These are phyloP conservation scores for Eunapius fragilis DNA, from an alignment of 37 sponge, comb jelly and placozoan species.

Conservation along the genomic window DNA sequence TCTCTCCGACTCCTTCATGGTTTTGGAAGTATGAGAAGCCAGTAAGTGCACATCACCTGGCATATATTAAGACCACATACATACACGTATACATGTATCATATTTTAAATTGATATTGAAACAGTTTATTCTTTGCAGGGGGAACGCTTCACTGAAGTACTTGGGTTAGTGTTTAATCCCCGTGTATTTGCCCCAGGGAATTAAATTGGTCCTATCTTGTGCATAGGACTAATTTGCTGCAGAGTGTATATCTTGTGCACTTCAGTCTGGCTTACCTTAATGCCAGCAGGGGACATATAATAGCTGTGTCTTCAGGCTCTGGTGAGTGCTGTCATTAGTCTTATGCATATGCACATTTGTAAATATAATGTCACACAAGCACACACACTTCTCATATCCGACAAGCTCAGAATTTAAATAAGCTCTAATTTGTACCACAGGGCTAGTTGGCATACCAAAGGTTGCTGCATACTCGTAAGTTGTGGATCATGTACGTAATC, in stretches of 20 bases:
- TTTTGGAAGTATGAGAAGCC: conserved; percentile 31
- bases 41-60: too few species aligned
- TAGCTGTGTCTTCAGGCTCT: conserved; percentile 50
- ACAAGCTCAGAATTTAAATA: too few species aligned
- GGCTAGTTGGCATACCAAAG: conserved; percentile 42
- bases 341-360: neutral
- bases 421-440: neutral
- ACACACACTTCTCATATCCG: neutral
- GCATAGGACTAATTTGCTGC: conserved; percentile 27
- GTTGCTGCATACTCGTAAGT: conserved; percentile 36
- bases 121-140: too few species aligned
- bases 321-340: conserved; percentile 5
- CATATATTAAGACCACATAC: too few species aligned
- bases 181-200: too few species aligned
- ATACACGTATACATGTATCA: too few species aligned
- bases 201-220: too few species aligned
- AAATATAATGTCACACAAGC: conserved; percentile 2
- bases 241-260: conserved; percentile 48
- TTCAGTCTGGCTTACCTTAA: conserved; percentile 31
- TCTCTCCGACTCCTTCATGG: conserved; percentile 3
- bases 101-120: too few species aligned
- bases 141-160: too few species aligned
- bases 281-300: conserved; percentile 24
- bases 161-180: too few species aligned
- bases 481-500: neutral